Conservation (phyloP, 1,140 invertebrate genomes). For the Drosophila triauraria region DNA sequence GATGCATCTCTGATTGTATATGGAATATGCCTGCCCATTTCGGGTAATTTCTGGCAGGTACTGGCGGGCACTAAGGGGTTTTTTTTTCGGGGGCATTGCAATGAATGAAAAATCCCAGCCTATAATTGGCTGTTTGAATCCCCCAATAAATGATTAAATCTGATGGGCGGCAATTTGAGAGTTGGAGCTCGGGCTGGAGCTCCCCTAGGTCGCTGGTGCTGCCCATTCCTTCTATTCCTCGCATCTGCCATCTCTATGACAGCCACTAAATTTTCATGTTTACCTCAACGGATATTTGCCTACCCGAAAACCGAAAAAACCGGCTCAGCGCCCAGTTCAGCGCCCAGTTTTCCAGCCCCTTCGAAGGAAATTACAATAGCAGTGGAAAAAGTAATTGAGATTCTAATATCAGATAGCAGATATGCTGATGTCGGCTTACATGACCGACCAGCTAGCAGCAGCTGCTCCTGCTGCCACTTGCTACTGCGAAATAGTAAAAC, state of each 20-base stretch:
- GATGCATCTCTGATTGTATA: constrained; percentile 14
- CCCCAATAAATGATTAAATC: constrained; percentile 56
- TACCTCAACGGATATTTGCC: constrained; percentile 51
- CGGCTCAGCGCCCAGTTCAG: constrained; percentile 46
- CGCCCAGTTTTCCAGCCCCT: constrained; percentile 46
- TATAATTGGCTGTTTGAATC: constrained; percentile 40
- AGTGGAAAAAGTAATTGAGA: constrained; percentile 80
- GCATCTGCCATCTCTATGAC: constrained; percentile 34
- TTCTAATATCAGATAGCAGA: constrained; percentile 79
- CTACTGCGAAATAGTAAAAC: constrained; percentile 43
- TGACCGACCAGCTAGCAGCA: constrained; percentile 26
- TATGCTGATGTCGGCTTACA: constrained; percentile 66
- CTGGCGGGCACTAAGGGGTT: neutral
- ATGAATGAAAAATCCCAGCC: constrained; percentile 31
- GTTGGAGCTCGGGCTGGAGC: no score
- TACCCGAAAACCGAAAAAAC: constrained; percentile 48
- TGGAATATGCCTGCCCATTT: constrained; percentile 30
- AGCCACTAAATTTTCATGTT: constrained; percentile 52
- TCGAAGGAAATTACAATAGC: constrained; percentile 53
- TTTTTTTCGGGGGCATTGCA: neutral
- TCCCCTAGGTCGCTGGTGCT: neutral
- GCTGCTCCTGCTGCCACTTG: constrained; percentile 31
- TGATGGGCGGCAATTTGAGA: constrained; percentile 27
- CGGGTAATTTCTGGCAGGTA: constrained; percentile 23
- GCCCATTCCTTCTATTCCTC: constrained; percentile 5